These are phyloP conservation scores for Zaprionus gabonicus DNA, from an alignment of 1,140 invertebrate species.

Conservation along the genomic window DNA sequence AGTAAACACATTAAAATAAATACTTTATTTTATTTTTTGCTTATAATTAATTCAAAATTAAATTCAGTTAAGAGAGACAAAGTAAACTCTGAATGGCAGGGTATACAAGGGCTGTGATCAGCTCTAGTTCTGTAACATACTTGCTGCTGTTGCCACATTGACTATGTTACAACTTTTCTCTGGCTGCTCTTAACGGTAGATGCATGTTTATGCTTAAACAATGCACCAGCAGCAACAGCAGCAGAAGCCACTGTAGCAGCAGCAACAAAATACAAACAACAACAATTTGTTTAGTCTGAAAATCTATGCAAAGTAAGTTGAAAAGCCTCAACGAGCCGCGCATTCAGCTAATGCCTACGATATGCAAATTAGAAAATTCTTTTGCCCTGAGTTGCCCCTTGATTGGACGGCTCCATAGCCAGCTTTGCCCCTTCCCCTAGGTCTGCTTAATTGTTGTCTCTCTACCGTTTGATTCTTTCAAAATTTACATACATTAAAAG, in stretches of 20 bases:
- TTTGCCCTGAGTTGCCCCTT: constrained; percentile 50
- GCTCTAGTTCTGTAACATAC: not conserved
- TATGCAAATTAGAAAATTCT: constrained; percentile 76
- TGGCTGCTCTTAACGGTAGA: constrained; percentile 61
- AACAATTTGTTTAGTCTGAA: constrained; percentile 68
- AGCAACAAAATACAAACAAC: constrained; percentile 34
- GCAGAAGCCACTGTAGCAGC: constrained; percentile 32
- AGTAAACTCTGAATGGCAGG: not conserved
- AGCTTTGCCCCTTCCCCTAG: not conserved
- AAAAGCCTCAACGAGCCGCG: constrained; percentile 63
- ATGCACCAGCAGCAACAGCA: constrained; percentile 48
- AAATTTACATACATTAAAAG: constrained; percentile 71
- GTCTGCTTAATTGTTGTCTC: constrained; percentile 66
- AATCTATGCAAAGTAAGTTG: constrained; percentile 76
- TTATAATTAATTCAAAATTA: too few species aligned
- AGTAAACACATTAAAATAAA: too few species aligned
- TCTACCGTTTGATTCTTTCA: constrained; percentile 6
- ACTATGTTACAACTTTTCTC: constrained; percentile 9
- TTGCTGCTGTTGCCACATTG: constrained; percentile 12
- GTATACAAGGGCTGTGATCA: not conserved
- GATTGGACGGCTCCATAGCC: constrained; percentile 53
- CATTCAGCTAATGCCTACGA: constrained; percentile 72
- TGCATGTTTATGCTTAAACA: constrained; percentile 65
- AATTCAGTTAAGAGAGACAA: not conserved
- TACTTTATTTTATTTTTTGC: too few species aligned